phyloP scores from a whole-genome alignment of 2,888 invertebrate species.

The Scotopteryx bipunctaria region DNA sequence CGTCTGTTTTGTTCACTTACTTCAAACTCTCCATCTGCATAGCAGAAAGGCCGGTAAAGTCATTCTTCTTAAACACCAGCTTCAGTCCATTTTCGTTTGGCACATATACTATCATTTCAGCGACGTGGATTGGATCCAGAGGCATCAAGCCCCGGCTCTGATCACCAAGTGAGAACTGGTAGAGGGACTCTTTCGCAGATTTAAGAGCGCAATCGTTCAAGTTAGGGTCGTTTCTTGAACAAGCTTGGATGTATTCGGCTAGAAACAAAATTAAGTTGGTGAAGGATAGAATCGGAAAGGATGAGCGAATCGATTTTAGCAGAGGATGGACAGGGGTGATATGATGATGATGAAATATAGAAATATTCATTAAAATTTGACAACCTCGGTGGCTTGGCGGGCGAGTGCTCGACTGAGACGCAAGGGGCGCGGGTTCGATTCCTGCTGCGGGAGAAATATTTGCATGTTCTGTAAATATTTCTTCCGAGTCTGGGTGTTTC shows the following conservation, averaged over 20 bases:
- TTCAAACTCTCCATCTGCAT: conserved; percentile 53
- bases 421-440: too few species aligned
- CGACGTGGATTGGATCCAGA: conserved; percentile 60
- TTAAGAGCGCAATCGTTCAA: conserved; percentile 62
- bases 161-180: conserved; percentile 59
- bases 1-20: conserved; percentile 42
- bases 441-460: too few species aligned
- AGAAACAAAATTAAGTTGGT: too few species aligned
- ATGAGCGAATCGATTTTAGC: too few species aligned
- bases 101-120: conserved; percentile 58
- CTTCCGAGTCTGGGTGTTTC: too few species aligned
- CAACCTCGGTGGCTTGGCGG: too few species aligned
- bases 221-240: conserved; percentile 65
- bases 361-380: too few species aligned
- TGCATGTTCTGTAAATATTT: too few species aligned
- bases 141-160: conserved; percentile 49
- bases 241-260: conserved; percentile 59
- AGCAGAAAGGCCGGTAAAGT: conserved; percentile 60
- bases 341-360: too few species aligned
- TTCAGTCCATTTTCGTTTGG: conserved; percentile 65
- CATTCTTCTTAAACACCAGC: conserved; percentile 59
- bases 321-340: too few species aligned
- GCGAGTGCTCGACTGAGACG: too few species aligned
- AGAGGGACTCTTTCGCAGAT: conserved; percentile 57
- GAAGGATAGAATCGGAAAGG: too few species aligned